A percentile compares a stretch with the other conserved stretches of the same genome.
phyloP scores from a whole-genome alignment of 2,888 invertebrate species.

The Axea sp. region DNA sequence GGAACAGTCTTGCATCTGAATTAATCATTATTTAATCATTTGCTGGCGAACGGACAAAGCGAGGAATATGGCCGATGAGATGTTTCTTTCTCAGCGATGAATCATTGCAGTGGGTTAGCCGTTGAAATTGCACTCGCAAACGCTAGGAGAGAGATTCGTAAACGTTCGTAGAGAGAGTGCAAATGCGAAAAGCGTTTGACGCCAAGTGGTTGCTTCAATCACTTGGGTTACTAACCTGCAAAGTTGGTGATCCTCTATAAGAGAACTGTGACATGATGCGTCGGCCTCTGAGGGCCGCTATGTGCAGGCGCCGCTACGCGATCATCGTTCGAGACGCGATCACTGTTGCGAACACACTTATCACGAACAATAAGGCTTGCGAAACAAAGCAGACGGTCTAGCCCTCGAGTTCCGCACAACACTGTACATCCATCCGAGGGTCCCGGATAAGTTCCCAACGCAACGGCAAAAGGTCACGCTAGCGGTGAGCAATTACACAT shows the following conservation, averaged over 20 bases:
- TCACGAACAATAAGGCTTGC: constrained; percentile 39
- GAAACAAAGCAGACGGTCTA: constrained; percentile 6
- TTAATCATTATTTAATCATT: too few relatives aligned
- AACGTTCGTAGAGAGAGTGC: too few relatives aligned
- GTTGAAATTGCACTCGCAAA: too few relatives aligned
- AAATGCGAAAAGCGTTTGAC: too few relatives aligned
- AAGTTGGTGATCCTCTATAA: constrained; percentile 84
- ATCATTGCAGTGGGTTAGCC: too few relatives aligned
- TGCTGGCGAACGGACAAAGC: too few relatives aligned
- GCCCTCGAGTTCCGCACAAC: constrained; percentile 19
- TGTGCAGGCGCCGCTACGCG: constrained; percentile 77
- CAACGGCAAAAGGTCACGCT: constrained; percentile 21
- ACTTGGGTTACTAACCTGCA: constrained; percentile 82
- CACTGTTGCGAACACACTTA: constrained; percentile 47
- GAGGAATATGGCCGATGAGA: too few relatives aligned
- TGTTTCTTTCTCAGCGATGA: too few relatives aligned
- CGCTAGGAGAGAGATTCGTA: too few relatives aligned
- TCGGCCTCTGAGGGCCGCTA: constrained; percentile 80
- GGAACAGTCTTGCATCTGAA: too few relatives aligned
- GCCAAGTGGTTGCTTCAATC: too few relatives aligned
- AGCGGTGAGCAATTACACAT: constrained; percentile 28
- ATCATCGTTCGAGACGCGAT: constrained; percentile 72
- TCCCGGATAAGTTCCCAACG: neutral
- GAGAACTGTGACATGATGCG: constrained; percentile 86
- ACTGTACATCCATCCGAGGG: constrained; percentile 50